Evolutionary conservation across 1,140 invertebrate genomes (phyloP), one percentile per base, ranked within the genome.

Genomic region (Papilio xuthus): DNA sequence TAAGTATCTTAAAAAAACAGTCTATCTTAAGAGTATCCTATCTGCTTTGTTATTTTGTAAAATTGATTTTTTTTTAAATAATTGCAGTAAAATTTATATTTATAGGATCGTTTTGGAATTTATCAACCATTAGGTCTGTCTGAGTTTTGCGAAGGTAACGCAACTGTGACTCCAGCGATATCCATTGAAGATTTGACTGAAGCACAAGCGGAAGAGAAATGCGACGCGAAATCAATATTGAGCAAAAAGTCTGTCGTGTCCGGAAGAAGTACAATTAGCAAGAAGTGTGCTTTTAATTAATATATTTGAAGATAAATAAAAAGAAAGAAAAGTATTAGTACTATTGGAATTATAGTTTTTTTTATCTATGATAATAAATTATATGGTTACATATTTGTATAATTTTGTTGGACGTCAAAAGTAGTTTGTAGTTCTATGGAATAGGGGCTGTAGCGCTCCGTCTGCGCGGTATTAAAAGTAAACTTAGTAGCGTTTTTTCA

Each of bases 41-140:
- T n/a, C n/a, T n/a, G n/a, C n/a, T n/a, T n/a, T n/a, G n/a, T n/a
- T n/a, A n/a, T n/a, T n/a, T n/a, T n/a, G n/a, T n/a, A 12, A 12
- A 44, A 13, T 13, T 13, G 12, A 13, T 13, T 0, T 12, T 44
- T 9, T 50, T 18, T 4, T 6, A 50, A n/a, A 50, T 50, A 15
- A 47, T 74, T 73, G 7, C 47, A 8, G 42, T 53, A 42, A 80
- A 69, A 20, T 41, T 50, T 79, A 69, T 41, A 26, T 69, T 84
- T 81, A 41, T 81, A 93, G 91, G 91, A 93, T 75, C 87, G 91
- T 42, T 93, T 93, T 50, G 91, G 91, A 10, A 90, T 93, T 20
- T 93, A 93, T 74, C 75, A 90, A 9, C 91, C 90, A 1, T 77
- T 82, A n/a, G 79, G 80, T 8, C 42, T 72, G 32, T 37, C 47